Evolutionary conservation across 1,140 invertebrate genomes (phyloP).

Genomic region (Drosophila erecta): DNA sequence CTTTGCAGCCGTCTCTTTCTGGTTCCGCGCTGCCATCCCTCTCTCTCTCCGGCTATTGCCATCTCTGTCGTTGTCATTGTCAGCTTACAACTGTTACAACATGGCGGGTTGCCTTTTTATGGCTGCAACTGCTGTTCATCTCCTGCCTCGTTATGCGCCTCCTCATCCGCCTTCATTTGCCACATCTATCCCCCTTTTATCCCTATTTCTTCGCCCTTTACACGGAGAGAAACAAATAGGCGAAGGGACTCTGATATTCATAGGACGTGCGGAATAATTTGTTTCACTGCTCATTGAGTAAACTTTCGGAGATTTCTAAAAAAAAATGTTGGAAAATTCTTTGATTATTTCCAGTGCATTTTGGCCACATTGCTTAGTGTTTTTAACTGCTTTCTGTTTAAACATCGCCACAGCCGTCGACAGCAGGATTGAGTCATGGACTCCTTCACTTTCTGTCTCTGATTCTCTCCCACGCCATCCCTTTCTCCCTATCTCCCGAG

Average conservation of each 20-base stretch:
- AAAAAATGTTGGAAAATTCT: no score
- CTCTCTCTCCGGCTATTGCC: neutral
- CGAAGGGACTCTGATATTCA: no score
- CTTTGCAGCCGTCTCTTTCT: neutral
- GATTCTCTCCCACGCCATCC: neutral
- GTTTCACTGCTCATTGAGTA: neutral
- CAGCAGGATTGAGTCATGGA: conserved; percentile 52
- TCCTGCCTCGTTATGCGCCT: conserved; percentile 38
- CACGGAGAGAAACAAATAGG: neutral
- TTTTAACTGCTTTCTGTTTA: conserved; percentile 62
- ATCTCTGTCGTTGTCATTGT: conserved; percentile 32
- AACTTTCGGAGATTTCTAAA: neutral
- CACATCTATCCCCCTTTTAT: neutral
- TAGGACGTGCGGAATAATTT: neutral
- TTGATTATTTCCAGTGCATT: conserved; percentile 1
- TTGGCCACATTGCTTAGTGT: conserved; percentile 41
- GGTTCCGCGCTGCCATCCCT: neutral
- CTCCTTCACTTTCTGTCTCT: neutral
- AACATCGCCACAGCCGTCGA: conserved; percentile 54
- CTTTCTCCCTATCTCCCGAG: neutral
- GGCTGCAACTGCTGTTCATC: conserved; percentile 56
- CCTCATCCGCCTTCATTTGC: conserved; percentile 13
- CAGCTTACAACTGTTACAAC: conserved; percentile 55
- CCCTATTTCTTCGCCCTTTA: neutral
- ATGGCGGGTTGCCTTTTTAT: conserved; percentile 57